phyloP scores from a whole-genome alignment of 1,140 invertebrate genomes.

The Apis mellifera region Amel_HAv3.1 CM009941.2:12366501-12367000 shows the following conservation, averaged over 20 bases:
- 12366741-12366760: too few relatives aligned
- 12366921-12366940: conserved; percentile 74
- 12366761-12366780: too few relatives aligned
- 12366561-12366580: conserved; percentile 79
- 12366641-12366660: conserved; percentile 11
- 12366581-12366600: conserved; percentile 47
- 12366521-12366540: conserved; percentile 69
- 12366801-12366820: too few relatives aligned
- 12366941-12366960: conserved; percentile 80
- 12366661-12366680: not conserved
- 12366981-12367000: conserved; percentile 81
- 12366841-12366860: not conserved
- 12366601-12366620: conserved; percentile 10
- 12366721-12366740: not conserved
- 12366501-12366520: conserved; percentile 68
- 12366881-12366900: conserved; percentile 9
- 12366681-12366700: not conserved
- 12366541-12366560: conserved; percentile 71
- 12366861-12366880: conserved; percentile 32
- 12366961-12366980: conserved; percentile 78
- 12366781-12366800: too few relatives aligned
- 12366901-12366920: conserved; percentile 48
- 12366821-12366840: not conserved
- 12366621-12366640: conserved; percentile 22
- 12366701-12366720: not conserved